Percentiles rank a stretch among this genome's conserved stretches.
phyloP scores from a whole-genome alignment of 2,113 vertebrate species.

The Marmota flaviventris region DNA sequence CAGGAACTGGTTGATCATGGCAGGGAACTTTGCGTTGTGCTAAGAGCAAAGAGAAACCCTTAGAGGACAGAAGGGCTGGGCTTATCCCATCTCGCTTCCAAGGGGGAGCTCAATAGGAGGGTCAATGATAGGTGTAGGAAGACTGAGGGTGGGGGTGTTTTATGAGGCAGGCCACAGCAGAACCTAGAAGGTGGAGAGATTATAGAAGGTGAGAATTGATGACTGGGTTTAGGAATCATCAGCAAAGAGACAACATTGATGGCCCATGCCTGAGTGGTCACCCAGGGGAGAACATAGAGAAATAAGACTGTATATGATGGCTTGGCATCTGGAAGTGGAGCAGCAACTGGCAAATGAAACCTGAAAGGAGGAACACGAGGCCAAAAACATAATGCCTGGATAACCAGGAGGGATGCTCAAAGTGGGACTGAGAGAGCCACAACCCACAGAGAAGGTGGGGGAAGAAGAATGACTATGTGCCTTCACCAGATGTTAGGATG shows the following conservation, averaged over 20 bases:
- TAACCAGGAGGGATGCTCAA: background rate
- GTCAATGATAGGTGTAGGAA: background rate
- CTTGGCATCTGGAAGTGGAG: background rate
- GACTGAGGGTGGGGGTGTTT: no score
- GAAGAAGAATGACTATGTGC: background rate
- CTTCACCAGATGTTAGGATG: fast-evolving
- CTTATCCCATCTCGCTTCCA: background rate
- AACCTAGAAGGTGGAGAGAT: background rate
- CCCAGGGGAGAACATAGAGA: no score
- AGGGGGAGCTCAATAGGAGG: no score
- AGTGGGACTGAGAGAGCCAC: fast-evolving
- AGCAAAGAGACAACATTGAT: fast-evolving
- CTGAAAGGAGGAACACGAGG: background rate
- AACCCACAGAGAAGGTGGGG: background rate
- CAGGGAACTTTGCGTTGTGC: background rate
- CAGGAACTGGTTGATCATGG: background rate
- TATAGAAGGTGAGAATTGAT: background rate
- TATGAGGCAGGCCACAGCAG: background rate
- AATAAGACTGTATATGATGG: fast-evolving
- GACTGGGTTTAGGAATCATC: background rate
- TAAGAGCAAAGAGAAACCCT: background rate
- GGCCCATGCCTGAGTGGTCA: background rate
- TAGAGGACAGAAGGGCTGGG: fast-evolving
- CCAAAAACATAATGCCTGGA: background rate
- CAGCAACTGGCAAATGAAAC: fast-evolving